Evolutionary conservation across 2,113 vertebrate genomes (phyloP), one percentile per base, ranked within the genome.

Genomic region (Cromileptes altivelis): DNA sequence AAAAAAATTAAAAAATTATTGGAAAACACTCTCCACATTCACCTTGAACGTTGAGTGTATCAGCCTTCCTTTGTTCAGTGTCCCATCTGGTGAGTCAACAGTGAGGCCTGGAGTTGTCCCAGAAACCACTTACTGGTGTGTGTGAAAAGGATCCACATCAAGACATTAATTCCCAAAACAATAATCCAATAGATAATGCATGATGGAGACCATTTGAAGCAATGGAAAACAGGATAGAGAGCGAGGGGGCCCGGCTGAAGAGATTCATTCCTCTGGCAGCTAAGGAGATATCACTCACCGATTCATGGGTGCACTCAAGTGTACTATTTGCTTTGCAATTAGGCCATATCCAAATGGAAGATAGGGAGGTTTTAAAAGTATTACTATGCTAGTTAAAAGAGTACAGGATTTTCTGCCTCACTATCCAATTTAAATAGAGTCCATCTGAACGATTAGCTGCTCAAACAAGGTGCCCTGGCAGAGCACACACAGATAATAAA

Each of bases 261-360:
- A 82, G 81, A 85, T 81, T 82, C 91, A 94, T 94, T 94, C 94
- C 94, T 92, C 81, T 0, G 76, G 90, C 92, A 93, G 88, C 94
- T 93, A 94, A 93, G 94, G 93, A 93, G 91, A 91, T 78, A 92
- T 92, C 91, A 88, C 93, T 92, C 91, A 93, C 85, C 25, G 85
- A 88, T 90, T 92, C 85, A 85, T 80, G 83, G 89, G 93, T 89
- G 91, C 92, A 91, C 85, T 93, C 93, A 90, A 83, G 89, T 91
- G 92, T 93, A 70, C 90, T 94, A 93, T 94, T 94, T 94, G 84
- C 90, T 91, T 94, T 94, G 92, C 93, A 94, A 94, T 94, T 94
- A 94, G 91, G 87, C 88, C 87, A 88, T 90, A 92, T 91, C 78
- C 86, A 93, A 94, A 93, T 91, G 93, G 92, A 87, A 87, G 89